Evolutionary conservation across 2,888 invertebrate species (phyloP), one percentile per base, ranked within the genome.

Genomic region (Drepana falcataria): DNA sequence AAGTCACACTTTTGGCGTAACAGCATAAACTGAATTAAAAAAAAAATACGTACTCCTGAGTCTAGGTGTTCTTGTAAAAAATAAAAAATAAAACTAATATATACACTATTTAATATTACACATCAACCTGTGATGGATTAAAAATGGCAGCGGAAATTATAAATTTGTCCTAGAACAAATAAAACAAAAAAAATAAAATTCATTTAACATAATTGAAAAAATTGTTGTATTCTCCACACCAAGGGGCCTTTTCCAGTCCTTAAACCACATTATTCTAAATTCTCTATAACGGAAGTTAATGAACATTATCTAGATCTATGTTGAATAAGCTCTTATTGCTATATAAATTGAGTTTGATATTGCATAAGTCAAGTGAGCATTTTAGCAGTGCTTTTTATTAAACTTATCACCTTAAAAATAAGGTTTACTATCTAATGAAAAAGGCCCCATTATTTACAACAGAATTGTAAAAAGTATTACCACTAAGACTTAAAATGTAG

Each of bases 401-500:
- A 9, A 44, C 3, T 1, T 51, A 51, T 40, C 34, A 33, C 40
- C 9, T 33, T 51, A 33, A 51, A 33, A 33, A 41, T 51, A 41
- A 51, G 34, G 40, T 40, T 49, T 6, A 41, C 2, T 51, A 51
- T 51, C 21, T 7, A 53, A 48, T 53, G 47, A 51, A 53, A 52
- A 56, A 54, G 56, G 56, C 56, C 54, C 48, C 48, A 9, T 2
- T 51, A 51, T 51, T 51, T 51, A 51, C 51, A 51, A 51, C 34
- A 51, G 33, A 9, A 51, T 51, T 51, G 51, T 51, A 51, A 51
- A 51, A 51, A 34, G 51, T 51, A 37, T 51, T 51, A 51, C 53
- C 35, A 54, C 60, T 69, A 67, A 55, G 63, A 59, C 71, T 71
- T 75, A 74, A 48, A 55, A 58, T 33, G 55, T 73, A 73, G 56